Conservation (phyloP, 2,797 vertebrate species). For the Halcyon smyrnensis region DNA sequence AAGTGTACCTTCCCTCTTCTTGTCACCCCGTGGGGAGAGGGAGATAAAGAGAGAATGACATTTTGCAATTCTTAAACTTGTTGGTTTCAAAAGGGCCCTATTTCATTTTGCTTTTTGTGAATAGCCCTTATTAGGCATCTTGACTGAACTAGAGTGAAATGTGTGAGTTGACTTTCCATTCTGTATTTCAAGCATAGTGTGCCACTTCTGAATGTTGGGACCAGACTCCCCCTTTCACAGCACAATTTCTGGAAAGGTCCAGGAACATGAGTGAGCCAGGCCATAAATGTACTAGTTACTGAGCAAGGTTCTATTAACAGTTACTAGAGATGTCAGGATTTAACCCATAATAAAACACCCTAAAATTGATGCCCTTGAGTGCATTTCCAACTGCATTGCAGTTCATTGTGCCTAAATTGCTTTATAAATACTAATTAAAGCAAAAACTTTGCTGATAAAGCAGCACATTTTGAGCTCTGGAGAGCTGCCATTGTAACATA, state of each 20-base stretch:
- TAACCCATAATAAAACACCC: background rate
- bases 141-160: background rate
- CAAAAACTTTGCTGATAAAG: background rate
- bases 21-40: background rate
- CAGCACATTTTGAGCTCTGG: background rate
- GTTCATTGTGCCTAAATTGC: background rate
- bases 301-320: background rate
- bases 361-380: background rate
- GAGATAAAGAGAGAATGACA: background rate
- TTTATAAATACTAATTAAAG: slow-evolving; percentile 17
- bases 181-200: background rate
- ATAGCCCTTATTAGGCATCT: background rate
- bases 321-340: background rate
- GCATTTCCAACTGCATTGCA: background rate
- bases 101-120: background rate
- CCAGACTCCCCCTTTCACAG: background rate
- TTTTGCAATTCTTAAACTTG: background rate
- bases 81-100: background rate
- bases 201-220: background rate
- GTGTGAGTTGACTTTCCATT: background rate
- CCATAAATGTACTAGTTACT: background rate
- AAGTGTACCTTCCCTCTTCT: background rate
- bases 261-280: background rate
- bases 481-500: background rate
- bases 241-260: background rate